A percentile compares a stretch with the other conserved stretches of the same genome.
Conservation (phyloP, 2,113 vertebrate genomes). For the Cebus imitator region DNA sequence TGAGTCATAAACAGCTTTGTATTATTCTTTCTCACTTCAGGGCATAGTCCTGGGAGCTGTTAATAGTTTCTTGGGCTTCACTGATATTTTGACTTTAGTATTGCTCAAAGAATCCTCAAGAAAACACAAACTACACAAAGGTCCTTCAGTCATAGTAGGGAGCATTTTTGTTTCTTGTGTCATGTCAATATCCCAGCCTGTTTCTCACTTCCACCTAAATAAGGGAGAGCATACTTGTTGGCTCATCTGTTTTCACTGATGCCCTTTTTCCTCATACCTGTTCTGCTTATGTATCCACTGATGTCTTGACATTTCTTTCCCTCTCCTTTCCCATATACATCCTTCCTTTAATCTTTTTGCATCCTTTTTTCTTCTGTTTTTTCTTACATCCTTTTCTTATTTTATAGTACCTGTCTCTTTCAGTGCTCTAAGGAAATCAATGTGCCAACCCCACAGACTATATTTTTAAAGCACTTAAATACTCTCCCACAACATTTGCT, state of each 20-base stretch:
- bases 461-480: neutral
- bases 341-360: neutral
- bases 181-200: fast-evolving
- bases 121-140: neutral
- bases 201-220: neutral
- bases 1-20: neutral
- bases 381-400: neutral
- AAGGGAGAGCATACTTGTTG: too few species aligned
- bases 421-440: neutral
- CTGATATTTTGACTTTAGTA: neutral
- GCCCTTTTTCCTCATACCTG: too few species aligned
- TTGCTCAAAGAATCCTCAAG: neutral
- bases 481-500: fast-evolving
- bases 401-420: neutral
- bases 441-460: neutral
- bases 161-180: too few species aligned
- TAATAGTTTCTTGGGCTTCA: neutral
- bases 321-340: neutral
- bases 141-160: neutral
- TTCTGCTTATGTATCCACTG: too few species aligned
- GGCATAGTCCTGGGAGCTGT: neutral
- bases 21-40: neutral
- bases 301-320: neutral
- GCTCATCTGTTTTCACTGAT: neutral
- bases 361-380: neutral